Evolutionary conservation across 2,797 vertebrate genomes (phyloP), one percentile per base, ranked within the genome.

Genomic region (Discoglossus pictus): DNA sequence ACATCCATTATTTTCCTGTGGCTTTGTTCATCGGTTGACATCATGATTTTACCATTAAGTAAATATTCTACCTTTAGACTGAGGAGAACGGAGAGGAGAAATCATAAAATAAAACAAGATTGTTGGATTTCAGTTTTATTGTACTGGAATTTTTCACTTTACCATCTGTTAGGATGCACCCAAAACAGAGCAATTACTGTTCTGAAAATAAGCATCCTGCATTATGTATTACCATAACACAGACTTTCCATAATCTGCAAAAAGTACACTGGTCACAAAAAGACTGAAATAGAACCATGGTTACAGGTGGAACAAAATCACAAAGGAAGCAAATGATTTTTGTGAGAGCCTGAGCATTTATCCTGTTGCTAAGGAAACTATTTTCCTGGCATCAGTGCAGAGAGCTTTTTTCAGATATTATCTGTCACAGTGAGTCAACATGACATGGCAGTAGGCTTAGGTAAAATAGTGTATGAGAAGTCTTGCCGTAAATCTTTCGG

Each of bases 361-460:
- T 63, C 43, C 50, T 12, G 67, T 70, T 70, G 51, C 67, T 56
- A 62, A 31, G 67, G 67, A 56, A 55, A 70, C 59, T 7, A 17
- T 56, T 54, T 56, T 16, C 34, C 18, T 42, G 51, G 34, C 40
- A 62, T 63, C 17, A 38, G 50, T 40, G 43, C 24, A 12, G 23
- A 25, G 39, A 54, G 46, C 24, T 39, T 56, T 21, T 48, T 50
- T 15, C 34, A 48, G 34, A 70, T 56, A 56, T 44, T 55, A 69
- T 69, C 67, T 63, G 67, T 62, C 59, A 56, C n/a, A 62, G 21
- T 11, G 56, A 62, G 67, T 70, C 51, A 63, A 70, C 47, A 63
- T 70, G 67, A 61, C 59, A 70, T 12, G 10, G 43, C 17, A 63
- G 43, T 48, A 13, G 51, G 42, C 59, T 56, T 13, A 56, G 17